Percentiles rank a stretch among this genome's conserved stretches.
Conservation (phyloP, 2,113 vertebrate species). For the Agapornis roseicollis region DNA sequence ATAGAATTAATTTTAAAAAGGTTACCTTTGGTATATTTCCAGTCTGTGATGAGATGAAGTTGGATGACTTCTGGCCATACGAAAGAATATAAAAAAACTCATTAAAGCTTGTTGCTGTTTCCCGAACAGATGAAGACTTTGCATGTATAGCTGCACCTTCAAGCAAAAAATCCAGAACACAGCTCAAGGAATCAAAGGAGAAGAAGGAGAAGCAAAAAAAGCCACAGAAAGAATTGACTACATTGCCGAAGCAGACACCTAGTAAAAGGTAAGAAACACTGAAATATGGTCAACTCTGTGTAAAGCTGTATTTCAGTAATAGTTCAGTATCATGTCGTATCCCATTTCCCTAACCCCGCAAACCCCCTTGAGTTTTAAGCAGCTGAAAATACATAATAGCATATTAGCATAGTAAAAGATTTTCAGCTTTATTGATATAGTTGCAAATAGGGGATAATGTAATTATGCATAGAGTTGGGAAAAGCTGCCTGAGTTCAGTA, state of each 20-base stretch:
- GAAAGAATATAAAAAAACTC: not conserved
- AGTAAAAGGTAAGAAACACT: constrained; percentile 76
- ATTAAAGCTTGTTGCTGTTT: not conserved
- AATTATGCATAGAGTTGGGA: not conserved
- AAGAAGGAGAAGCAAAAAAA: constrained; percentile 70
- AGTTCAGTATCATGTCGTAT: not conserved
- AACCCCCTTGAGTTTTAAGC: not conserved
- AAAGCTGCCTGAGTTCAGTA: not conserved
- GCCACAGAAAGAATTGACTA: constrained; percentile 57
- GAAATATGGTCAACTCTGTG: not conserved
- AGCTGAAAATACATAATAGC: not conserved
- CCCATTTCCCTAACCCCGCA: not conserved
- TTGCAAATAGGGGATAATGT: not conserved
- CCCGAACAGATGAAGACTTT: constrained; percentile 86
- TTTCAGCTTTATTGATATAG: not conserved
- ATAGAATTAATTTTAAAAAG: not conserved
- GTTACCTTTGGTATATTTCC: not conserved
- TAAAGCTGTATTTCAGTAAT: not conserved
- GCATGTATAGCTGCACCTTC: constrained; percentile 72
- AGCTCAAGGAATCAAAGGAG: constrained; percentile 59
- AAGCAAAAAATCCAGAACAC: constrained; percentile 80
- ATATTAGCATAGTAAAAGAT: not conserved
- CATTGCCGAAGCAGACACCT: constrained; percentile 25
- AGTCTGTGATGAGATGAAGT: not conserved
- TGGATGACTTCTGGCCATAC: not conserved